Conservation (phyloP, 1,140 invertebrate genomes). For the Doryteuthis pealeii region DNA sequence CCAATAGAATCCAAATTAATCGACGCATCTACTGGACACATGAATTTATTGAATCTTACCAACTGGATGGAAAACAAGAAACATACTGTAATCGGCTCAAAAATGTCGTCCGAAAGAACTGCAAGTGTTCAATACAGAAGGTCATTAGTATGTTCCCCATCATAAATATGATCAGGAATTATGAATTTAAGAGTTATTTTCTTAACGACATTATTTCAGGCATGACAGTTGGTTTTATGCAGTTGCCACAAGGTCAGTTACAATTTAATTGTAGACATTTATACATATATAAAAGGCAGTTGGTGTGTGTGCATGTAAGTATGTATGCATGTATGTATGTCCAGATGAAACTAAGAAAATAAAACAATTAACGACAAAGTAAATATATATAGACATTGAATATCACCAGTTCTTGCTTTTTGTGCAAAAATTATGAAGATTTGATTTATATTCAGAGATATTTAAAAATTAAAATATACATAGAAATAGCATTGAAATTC, state of each 20-base stretch:
- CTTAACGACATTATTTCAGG: not conserved
- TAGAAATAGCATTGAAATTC: no score
- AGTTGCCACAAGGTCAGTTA: slow-evolving; percentile 7
- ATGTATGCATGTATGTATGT: not conserved
- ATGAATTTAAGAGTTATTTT: not conserved
- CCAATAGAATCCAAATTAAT: not conserved
- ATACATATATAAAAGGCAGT: no score
- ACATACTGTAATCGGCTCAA: not conserved
- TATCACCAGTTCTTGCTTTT: no score
- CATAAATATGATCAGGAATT: not conserved
- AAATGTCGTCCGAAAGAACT: not conserved
- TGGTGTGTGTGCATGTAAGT: not conserved
- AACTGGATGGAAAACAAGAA: not conserved
- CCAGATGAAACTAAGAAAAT: no score
- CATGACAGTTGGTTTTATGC: slow-evolving; percentile 2
- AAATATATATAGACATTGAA: no score
- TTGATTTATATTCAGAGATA: no score
- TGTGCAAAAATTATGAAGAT: no score
- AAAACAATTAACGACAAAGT: no score
- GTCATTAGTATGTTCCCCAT: not conserved
- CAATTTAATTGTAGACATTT: not conserved
- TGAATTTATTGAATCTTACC: not conserved
- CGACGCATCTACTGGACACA: not conserved
- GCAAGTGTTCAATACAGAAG: not conserved
- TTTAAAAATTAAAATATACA: no score